Evolutionary conservation across 2,113 vertebrate genomes (phyloP).

Genomic region (Gopherus evgoodei): DNA sequence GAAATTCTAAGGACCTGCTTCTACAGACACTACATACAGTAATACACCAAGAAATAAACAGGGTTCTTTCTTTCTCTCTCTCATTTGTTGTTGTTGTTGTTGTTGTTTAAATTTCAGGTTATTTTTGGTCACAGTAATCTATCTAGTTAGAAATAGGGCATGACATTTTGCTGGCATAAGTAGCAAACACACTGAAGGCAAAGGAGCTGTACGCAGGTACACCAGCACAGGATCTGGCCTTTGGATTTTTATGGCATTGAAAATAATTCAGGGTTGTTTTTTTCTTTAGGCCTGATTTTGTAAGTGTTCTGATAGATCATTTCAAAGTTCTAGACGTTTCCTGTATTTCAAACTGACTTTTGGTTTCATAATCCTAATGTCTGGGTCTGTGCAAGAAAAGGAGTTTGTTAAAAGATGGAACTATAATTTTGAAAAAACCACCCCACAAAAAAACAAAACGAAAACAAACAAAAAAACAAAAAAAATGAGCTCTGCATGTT

Average conservation of each 20-base stretch:
- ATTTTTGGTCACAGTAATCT: not conserved
- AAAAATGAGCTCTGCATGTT: constrained; percentile 6
- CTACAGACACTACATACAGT: not conserved
- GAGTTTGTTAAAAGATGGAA: not conserved
- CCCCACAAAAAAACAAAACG: no score
- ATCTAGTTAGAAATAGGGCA: not conserved
- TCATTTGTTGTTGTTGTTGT: no score
- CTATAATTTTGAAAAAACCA: not conserved
- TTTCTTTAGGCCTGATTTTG: not conserved
- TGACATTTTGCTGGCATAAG: not conserved
- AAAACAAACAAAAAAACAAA: not conserved
- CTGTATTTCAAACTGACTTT: not conserved
- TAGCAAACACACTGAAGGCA: no score
- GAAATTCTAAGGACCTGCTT: not conserved
- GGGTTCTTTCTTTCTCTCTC: no score
- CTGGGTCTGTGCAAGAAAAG: not conserved
- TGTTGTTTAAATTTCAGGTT: not conserved
- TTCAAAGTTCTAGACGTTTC: not conserved
- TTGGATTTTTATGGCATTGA: not conserved
- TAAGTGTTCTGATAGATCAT: not conserved
- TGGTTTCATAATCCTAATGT: not conserved
- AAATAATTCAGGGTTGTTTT: not conserved
- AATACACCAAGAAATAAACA: not conserved
- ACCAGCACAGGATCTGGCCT: not conserved
- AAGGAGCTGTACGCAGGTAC: not conserved